Base-by-base conservation (phyloP, 2,888 invertebrate genomes). In the Drosophila villosipedis region DNA sequence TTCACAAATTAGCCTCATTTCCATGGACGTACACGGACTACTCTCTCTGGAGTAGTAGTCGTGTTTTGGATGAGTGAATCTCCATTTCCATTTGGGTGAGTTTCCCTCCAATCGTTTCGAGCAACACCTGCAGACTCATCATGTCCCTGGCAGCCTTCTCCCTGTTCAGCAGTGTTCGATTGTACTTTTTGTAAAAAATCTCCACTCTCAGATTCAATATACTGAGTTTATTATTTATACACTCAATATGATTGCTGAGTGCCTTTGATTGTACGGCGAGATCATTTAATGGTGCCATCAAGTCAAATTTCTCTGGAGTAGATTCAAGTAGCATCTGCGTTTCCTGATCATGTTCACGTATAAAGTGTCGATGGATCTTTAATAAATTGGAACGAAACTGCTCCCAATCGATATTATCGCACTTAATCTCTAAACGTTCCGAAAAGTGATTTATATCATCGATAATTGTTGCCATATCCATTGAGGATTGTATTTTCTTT, bases 301-400 rank as follows among this genome's bases (percentile, higher is more conserved):
- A 33, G 9, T 47, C 68, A 1, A 25, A 10, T 30, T 30, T 22
- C 12, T 14, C 4, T 7, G 30, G 9, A 1, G 0, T 3, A 2
- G 30, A 30, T 31, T 41, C 19, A 6, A 12, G 25, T 12, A 12
- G 5, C 50, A 30, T 12, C 28, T 14, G 0, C 0, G 9, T 19
- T 47, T 43, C 9, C 0, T 33, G 6, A 19, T 5, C 28, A 1
- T 28, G 12, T 1, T 54, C 14, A 14, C 22, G 19, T 1, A 68
- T 49, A 39, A 77, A 86, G 47, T 66, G 59, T n/a, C 37, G n/a
- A 25, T 82, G 75, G n/a, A 84, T 63, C 28, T 82, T 70, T 3
- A 59, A 37, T 33, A 84, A 53, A 37, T 73, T 83, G 2, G 28
- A 10, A 1, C 67, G 75, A 14, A 86, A 81, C 0, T 59, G 39